These are phyloP conservation scores for Loripinus fragilis DNA, from an alignment of 2,888 invertebrate genomes.

Conservation along the genomic window DNA sequence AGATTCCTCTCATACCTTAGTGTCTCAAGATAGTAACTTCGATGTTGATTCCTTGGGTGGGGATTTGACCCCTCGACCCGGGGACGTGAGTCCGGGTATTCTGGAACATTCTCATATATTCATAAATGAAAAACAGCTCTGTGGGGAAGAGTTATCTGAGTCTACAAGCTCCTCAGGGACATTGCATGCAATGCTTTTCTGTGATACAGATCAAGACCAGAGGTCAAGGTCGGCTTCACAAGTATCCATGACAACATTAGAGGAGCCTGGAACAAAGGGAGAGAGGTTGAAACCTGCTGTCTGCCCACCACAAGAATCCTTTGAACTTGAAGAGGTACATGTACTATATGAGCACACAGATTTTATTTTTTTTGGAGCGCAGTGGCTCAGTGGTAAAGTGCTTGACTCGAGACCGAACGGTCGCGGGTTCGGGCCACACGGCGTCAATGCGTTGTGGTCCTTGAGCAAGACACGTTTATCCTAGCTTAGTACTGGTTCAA, in stretches of 20 bases:
- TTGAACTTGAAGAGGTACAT: constrained; percentile 58
- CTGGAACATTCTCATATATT: constrained; percentile 15
- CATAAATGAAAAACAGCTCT: constrained; percentile 22
- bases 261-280: not conserved
- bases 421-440: too few species aligned
- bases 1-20: constrained; percentile 63
- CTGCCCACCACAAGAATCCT: constrained; percentile 49
- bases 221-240: constrained; percentile 22
- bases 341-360: too few species aligned
- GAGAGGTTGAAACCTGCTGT: constrained; percentile 10
- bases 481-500: too few species aligned
- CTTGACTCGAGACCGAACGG: too few species aligned
- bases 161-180: constrained; percentile 52
- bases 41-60: constrained; percentile 41
- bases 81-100: constrained; percentile 35
- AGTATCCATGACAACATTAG: not conserved
- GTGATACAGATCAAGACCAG: constrained; percentile 5
- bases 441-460: too few species aligned
- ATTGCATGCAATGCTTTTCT: constrained; percentile 34
- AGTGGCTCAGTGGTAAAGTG: too few species aligned
- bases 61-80: constrained; percentile 40
- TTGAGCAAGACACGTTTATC: too few species aligned
- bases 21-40: constrained; percentile 40
- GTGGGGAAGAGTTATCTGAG: constrained; percentile 47
- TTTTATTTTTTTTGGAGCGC: too few species aligned